phyloP scores from a whole-genome alignment of 2,888 invertebrate genomes.

The Diabrotica balteata region DNA sequence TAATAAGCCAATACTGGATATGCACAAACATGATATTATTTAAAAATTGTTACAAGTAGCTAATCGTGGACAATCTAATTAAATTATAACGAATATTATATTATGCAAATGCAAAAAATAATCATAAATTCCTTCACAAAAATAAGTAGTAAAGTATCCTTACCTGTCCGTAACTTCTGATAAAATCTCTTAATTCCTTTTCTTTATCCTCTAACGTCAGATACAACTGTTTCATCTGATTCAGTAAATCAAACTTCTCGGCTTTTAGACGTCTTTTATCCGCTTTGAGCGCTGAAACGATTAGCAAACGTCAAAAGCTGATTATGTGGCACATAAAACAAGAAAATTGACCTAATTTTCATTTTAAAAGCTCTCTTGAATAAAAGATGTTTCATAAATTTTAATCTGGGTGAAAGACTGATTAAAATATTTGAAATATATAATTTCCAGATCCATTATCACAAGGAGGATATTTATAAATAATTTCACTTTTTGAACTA shows the following conservation, averaged over 20 bases:
- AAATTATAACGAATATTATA: too few relatives aligned
- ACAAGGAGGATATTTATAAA: background rate
- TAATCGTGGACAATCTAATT: too few relatives aligned
- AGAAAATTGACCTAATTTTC: background rate
- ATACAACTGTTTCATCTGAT: slow-evolving; percentile 94
- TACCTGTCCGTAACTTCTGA: slow-evolving; percentile 92
- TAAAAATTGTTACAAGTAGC: too few relatives aligned
- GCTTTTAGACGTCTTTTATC: slow-evolving; percentile 91
- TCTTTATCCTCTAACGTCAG: slow-evolving; percentile 94
- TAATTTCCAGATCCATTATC: background rate
- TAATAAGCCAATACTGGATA: too few relatives aligned
- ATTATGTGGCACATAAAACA: slow-evolving; percentile 2
- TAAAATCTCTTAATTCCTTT: slow-evolving; percentile 90
- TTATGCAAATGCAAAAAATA: too few relatives aligned
- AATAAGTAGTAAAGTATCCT: background rate
- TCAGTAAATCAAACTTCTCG: slow-evolving; percentile 91
- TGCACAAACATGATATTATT: too few relatives aligned
- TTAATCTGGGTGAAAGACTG: background rate
- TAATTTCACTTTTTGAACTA: too few relatives aligned
- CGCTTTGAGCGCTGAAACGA: slow-evolving; percentile 75
- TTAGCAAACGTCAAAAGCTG: slow-evolving; percentile 1
- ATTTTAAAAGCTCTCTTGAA: background rate
- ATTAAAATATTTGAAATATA: background rate
- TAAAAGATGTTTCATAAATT: background rate
- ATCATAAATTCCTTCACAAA: too few relatives aligned